A percentile compares a stretch with the other conserved stretches of the same genome.
These are phyloP conservation scores for Triplophysa tibetana DNA, from an alignment of 2,113 vertebrate species.

Conservation along the genomic window DNA sequence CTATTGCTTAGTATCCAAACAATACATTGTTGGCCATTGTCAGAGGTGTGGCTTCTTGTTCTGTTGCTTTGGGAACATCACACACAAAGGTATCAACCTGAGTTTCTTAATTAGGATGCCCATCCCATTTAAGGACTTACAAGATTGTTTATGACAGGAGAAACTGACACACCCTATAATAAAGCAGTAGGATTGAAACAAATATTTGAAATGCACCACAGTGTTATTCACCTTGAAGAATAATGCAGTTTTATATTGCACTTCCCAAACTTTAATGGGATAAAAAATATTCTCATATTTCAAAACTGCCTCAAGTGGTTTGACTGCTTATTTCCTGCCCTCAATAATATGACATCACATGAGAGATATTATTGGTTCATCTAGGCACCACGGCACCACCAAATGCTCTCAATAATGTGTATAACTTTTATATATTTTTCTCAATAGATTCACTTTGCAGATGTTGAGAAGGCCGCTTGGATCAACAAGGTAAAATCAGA, in stretches of 20 bases:
- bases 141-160: not conserved
- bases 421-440: slow-evolving; percentile 7
- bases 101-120: slow-evolving; percentile 4
- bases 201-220: not conserved
- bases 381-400: not conserved
- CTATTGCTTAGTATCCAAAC: not conserved
- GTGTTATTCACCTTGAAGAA: not conserved
- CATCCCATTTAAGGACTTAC: not conserved
- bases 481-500: slow-evolving; percentile 87
- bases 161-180: slow-evolving; percentile 1
- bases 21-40: slow-evolving; percentile 4
- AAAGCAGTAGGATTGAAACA: not conserved
- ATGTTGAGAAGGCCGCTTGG: slow-evolving; percentile 91
- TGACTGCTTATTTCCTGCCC: not conserved
- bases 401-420: not conserved
- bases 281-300: not conserved
- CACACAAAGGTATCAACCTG: slow-evolving; percentile 26
- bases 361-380: not conserved
- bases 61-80: slow-evolving; percentile 50
- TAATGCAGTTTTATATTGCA: not conserved
- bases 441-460: slow-evolving; percentile 85
- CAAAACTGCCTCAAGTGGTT: not conserved
- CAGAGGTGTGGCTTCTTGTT: slow-evolving; percentile 47
- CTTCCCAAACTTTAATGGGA: not conserved
- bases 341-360: not conserved